These are phyloP conservation scores for Aphelinus certus DNA, from an alignment of 1,140 invertebrate species.

Conservation along the genomic window DNA sequence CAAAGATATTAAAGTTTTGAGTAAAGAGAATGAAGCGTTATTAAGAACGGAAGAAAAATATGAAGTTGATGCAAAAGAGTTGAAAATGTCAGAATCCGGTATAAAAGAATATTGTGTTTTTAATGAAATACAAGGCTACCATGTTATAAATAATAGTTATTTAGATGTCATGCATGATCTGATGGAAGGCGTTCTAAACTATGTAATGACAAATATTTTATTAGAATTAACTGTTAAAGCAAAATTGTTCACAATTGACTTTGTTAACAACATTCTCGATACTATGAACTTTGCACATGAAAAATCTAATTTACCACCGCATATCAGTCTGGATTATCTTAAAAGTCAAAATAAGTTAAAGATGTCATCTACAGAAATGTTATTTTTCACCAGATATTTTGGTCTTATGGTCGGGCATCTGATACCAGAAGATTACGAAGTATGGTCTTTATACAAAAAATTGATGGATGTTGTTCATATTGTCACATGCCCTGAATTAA, in stretches of 20 bases:
- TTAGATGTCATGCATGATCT: slow-evolving; percentile 38
- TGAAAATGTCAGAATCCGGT: slow-evolving; percentile 15
- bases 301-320: not conserved
- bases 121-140: slow-evolving; percentile 25
- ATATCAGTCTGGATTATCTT: slow-evolving; percentile 18
- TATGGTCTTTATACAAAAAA: slow-evolving; percentile 40
- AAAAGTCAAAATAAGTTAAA: slow-evolving; percentile 38
- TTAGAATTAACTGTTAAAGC: not conserved
- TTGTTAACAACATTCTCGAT: slow-evolving; percentile 19
- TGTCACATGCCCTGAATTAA: no score
- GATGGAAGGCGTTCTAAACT: slow-evolving; percentile 26
- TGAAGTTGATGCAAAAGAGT: slow-evolving; percentile 18
- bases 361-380: slow-evolving; percentile 45
- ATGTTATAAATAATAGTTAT: slow-evolving; percentile 28
- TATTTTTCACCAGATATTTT: slow-evolving; percentile 46
- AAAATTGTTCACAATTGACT: slow-evolving; percentile 16
- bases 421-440: slow-evolving; percentile 37
- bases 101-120: slow-evolving; percentile 33
- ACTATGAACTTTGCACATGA: slow-evolving; percentile 16
- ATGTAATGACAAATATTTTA: slow-evolving; percentile 18
- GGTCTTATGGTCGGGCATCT: slow-evolving; percentile 44
- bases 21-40: not conserved
- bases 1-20: not conserved
- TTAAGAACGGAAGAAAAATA: slow-evolving; percentile 17
- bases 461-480: slow-evolving; percentile 42